A percentile compares a stretch with the other conserved stretches of the same genome.
Conservation (phyloP, 2,888 invertebrate species). For the Gortyna flavago region DNA sequence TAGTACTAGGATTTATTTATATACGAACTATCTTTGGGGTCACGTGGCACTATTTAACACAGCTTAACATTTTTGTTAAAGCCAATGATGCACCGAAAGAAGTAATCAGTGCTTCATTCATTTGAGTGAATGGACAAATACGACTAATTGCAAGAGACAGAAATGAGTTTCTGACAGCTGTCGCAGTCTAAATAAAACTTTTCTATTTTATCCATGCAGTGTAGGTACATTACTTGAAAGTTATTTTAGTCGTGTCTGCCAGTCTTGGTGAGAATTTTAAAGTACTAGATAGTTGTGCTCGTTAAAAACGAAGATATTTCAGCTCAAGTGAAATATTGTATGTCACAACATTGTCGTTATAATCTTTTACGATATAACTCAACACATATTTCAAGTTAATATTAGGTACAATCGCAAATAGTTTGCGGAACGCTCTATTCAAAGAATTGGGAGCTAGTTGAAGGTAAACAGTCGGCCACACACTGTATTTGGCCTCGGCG, state of each 20-base stretch:
- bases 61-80: not conserved
- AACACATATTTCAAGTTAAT: not conserved
- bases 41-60: not conserved
- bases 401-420: too few relatives aligned
- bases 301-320: not conserved
- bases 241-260: not conserved
- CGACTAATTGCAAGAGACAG: slow-evolving; percentile 25
- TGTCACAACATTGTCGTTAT: not conserved
- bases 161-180: slow-evolving; percentile 1
- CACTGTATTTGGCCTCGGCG: not conserved
- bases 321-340: not conserved
- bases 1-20: too few relatives aligned
- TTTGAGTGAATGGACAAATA: slow-evolving; percentile 3
- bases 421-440: not conserved
- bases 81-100: slow-evolving; percentile 31
- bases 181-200: not conserved
- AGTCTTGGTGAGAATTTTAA: not conserved
- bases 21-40: not conserved
- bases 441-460: not conserved
- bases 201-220: not conserved
- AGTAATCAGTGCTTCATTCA: slow-evolving; percentile 39
- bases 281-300: not conserved
- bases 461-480: not conserved
- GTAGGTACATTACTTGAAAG: not conserved
- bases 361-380: not conserved